phyloP scores from a whole-genome alignment of 2,797 vertebrate species.

The Lepus oiostolus region DNA sequence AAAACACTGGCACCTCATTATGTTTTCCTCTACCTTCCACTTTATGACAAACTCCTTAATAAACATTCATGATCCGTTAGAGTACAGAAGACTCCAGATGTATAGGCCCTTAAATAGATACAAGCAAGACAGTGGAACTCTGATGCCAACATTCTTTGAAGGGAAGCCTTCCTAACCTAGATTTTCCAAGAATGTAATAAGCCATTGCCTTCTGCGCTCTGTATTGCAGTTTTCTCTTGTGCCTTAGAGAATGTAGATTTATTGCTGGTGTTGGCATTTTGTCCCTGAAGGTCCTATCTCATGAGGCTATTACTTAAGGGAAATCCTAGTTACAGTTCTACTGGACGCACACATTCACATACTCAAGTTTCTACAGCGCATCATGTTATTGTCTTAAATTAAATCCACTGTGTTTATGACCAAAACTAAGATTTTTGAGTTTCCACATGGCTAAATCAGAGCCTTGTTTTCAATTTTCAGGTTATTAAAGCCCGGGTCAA shows the following conservation, averaged over 20 bases:
- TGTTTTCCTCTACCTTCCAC: conserved; percentile 7
- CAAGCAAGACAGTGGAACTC: background rate
- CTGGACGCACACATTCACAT: background rate
- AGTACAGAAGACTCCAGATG: background rate
- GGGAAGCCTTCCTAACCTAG: background rate
- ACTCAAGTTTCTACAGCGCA: background rate
- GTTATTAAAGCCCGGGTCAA: conserved; percentile 93
- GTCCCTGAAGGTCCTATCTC: background rate
- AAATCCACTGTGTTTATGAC: background rate
- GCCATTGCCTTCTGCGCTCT: conserved; percentile 27
- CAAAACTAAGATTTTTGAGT: background rate
- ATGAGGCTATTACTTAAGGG: background rate
- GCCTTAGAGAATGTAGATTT: conserved; percentile 37
- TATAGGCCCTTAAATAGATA: background rate
- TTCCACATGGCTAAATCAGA: background rate
- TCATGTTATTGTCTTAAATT: background rate
- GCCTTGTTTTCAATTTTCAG: conserved; percentile 84
- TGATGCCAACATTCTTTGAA: conserved; percentile 19
- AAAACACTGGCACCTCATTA: background rate
- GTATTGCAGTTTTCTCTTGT: background rate
- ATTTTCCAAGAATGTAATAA: conserved; percentile 31
- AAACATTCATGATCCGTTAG: conserved; percentile 36
- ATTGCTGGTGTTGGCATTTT: conserved; percentile 16
- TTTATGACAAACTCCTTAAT: conserved; percentile 33
- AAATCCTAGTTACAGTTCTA: background rate